Base-by-base conservation (phyloP, 2,888 invertebrate genomes). In the Dicyrtoma fusca region DNA sequence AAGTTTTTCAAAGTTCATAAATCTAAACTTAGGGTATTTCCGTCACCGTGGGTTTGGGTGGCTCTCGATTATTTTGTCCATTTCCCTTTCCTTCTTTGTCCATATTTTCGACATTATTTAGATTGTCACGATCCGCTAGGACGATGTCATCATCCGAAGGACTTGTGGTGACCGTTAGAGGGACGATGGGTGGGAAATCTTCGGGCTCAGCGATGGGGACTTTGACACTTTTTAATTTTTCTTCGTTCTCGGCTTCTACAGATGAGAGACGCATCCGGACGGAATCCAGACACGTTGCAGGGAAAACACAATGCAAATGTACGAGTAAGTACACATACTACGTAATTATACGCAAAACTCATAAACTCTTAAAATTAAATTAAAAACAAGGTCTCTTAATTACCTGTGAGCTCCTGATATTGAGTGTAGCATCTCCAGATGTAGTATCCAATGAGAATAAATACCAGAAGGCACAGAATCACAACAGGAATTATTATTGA, bases 121-220 rank as follows among this genome's bases (percentile, higher is more conserved):
- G 34, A 8, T 5, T 3, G 34, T 34, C 34, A 8, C 34, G 34
- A 8, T 34, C 34, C 34, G 34, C 34, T 5, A 34, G 34, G 34
- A 34, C 34, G 34, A 34, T 34, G 34, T 57, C 57, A 21, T 57
- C 57, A 17, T 57, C 23, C 3, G 26, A 19, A 1, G n/a, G 34
- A 14, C 23, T 26, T n/a, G 34, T 34, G 34, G 34, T 34, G 34
- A 34, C 34, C 3, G 34, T 34, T 34, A 55, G 26, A 8, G 66
- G 66, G n/a, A 17, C 26, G 19, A 51, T 14, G 1, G 34, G 34
- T 10, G 57, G n/a, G 34, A 69, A 57, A 23, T 69, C 59, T 25
- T 69, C 69, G 11, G 55, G 57, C 47, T 69, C 69, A 14, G 69
- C 69, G 21, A 69, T 69, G 17, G 69, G 69, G 21, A 26, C 59